Base-by-base conservation (phyloP, 2,113 vertebrate genomes). In the Arizona elegans region DNA sequence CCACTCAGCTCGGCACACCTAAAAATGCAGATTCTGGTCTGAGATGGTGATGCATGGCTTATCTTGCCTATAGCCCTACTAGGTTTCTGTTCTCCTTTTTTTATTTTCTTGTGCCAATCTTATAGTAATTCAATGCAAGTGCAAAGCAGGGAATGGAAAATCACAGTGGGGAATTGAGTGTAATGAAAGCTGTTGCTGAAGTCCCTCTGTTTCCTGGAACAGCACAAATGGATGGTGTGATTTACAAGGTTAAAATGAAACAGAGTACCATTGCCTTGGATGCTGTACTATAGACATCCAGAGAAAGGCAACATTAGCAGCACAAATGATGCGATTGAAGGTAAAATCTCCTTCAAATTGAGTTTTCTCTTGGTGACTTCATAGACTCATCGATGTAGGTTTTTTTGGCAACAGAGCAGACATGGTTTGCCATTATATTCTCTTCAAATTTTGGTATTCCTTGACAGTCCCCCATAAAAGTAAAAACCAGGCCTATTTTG, bases 211-310 rank as follows among this genome's bases (percentile, higher is more conserved):
- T 97, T 96, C 93, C 59, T 95, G 92, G 95, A 97, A 96, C 65
- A 93, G 90, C 92, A 91, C 91, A 96, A 95, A 97, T 62, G 92
- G 95, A 89, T 91, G 95, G 85, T 95, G 90, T 93, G 94, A 96
- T 93, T 97, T 97, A 95, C 94, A 96, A 93, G 89, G 94, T 96
- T 94, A 95, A 92, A 97, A 92, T 11, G 89, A 95, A 96, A 94
- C 29, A 95, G 86, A 5, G 52, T 90, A 89, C 85, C 23, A 52
- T 56, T 94, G 95, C 92, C 95, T 86, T 92, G 87, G 70, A 93
- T 95, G 89, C 93, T 95, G 91, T 94, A 90, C 85, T 90, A 92
- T 94, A 92, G 90, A 92, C 23, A 95, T 91, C 55, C 53, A 96
- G 92, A 92, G 95, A 97, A 97, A 91, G 92, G 92, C 54, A 95